Evolutionary conservation across 2,113 vertebrate species (phyloP).

Genomic region (Macaca mulatta): DNA sequence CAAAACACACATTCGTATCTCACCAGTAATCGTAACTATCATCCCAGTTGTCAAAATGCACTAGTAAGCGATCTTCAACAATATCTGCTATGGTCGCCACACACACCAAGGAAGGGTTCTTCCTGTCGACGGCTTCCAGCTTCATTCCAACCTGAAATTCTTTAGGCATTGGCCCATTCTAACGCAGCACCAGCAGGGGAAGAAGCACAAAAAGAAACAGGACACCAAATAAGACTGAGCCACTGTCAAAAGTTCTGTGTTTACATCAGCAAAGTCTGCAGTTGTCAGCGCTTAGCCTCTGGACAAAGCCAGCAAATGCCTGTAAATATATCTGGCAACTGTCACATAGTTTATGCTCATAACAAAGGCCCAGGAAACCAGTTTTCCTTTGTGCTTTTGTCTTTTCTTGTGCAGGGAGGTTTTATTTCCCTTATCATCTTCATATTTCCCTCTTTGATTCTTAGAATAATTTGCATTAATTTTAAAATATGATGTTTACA

Average conservation of each 20-base stretch:
- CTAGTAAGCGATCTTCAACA: slow-evolving; percentile 91
- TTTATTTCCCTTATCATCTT: not conserved
- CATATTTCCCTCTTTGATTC: not conserved
- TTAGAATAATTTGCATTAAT: not conserved
- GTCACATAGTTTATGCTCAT: no score
- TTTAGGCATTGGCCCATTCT: slow-evolving; percentile 34
- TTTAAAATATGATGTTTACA: not conserved
- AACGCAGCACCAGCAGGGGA: not conserved
- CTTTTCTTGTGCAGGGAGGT: not conserved
- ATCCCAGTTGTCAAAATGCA: slow-evolving; percentile 95
- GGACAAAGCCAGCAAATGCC: not conserved
- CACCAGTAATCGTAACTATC: slow-evolving; percentile 95
- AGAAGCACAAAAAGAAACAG: not conserved
- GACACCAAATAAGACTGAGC: not conserved
- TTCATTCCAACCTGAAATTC: slow-evolving; percentile 93
- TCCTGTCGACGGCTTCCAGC: slow-evolving; percentile 92
- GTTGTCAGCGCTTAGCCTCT: not conserved
- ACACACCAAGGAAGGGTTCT: slow-evolving; percentile 90
- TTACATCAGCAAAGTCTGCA: not conserved
- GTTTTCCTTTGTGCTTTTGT: not conserved
- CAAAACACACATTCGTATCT: not conserved
- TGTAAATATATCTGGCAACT: not conserved
- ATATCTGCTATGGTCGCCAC: slow-evolving; percentile 90
- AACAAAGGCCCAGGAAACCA: not conserved
- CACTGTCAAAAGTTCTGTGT: not conserved